Percentiles rank a stretch among this genome's conserved stretches.
These are phyloP conservation scores for Grapholita molesta DNA, from an alignment of 1,140 invertebrate species.

Conservation along the genomic window DNA sequence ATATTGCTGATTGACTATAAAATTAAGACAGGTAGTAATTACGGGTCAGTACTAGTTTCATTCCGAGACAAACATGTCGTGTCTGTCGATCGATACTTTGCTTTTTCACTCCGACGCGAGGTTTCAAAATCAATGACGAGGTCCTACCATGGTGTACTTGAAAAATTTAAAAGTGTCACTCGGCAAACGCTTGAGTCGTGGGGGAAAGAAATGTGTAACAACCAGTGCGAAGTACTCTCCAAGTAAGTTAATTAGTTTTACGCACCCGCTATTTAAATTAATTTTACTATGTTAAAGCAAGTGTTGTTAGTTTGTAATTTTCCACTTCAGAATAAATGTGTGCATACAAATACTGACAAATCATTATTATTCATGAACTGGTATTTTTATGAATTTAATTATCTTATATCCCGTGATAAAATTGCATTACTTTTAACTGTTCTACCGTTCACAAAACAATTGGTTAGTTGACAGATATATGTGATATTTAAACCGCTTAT, in stretches of 20 bases:
- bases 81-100: constrained; percentile 25
- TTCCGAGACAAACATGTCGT: constrained; percentile 38
- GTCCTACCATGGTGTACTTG: not conserved
- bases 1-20: constrained; percentile 20
- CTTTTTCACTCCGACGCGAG: constrained; percentile 18
- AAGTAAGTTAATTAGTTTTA: constrained; percentile 1
- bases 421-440: no score
- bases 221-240: not conserved
- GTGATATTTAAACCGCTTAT: no score
- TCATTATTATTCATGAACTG: no score
- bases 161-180: not conserved
- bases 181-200: not conserved
- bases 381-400: no score
- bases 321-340: not conserved
- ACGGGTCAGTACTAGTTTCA: constrained; percentile 32
- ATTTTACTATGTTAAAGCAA: not conserved
- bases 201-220: constrained; percentile 2
- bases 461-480: no score
- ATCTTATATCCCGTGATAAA: no score
- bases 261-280: not conserved
- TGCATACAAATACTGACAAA: not conserved
- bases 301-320: not conserved
- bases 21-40: constrained; percentile 24
- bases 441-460: no score
- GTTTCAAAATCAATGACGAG: constrained; percentile 1